Base-by-base conservation (phyloP, 2,797 vertebrate genomes). In the Melanogrammus aeglefinus region DNA sequence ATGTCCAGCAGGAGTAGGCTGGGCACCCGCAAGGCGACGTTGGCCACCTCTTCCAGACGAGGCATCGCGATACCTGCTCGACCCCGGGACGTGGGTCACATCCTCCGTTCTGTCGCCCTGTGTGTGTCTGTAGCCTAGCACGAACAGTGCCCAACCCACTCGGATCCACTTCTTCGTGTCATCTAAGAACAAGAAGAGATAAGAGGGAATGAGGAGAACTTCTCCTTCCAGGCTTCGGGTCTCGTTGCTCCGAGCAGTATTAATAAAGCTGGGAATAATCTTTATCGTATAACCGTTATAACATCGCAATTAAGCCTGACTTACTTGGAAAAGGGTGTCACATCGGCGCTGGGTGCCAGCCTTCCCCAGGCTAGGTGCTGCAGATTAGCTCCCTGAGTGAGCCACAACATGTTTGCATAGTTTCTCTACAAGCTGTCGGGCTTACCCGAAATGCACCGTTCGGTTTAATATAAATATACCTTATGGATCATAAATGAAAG, bases 21-120 rank as follows among this genome's bases (percentile, higher is more conserved):
- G 51, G 95, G 96, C 73, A 97, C 94, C 85, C 96, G 91, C 41
- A 96, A 92, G 38, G 90, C 92, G 21, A 97, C 94, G 80, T 96
- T 96, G 76, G 95, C 95, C 83, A 96, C 41, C 76, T 94, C 91
- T 63, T 96, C 95, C 85, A 96, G 80, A 8, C 93, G 91, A 85
- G 94, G 86, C 96, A 96, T 96, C 77, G 80, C 81, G 6, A 71
- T 10, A 33, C 27, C 13, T 33, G 4, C 69, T 31, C 5, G 12
- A 5, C 69, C 27, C 0, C 27, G 31, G 31, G 27, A 36, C 24
- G 41, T 57, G 14, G 41, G 87, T 94, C 89, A 91, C 90, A 88
- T 93, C 16, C 1, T 63, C 51, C 41, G 41, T 14, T 16, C 41
- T 3, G 38, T 39, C 38, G 38, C 41, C 10, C 41, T 8, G 6